Percentiles rank a stretch among this genome's conserved stretches.
Conservation (phyloP, 1,140 invertebrate species). For the Rhyacophila brunnea region DNA sequence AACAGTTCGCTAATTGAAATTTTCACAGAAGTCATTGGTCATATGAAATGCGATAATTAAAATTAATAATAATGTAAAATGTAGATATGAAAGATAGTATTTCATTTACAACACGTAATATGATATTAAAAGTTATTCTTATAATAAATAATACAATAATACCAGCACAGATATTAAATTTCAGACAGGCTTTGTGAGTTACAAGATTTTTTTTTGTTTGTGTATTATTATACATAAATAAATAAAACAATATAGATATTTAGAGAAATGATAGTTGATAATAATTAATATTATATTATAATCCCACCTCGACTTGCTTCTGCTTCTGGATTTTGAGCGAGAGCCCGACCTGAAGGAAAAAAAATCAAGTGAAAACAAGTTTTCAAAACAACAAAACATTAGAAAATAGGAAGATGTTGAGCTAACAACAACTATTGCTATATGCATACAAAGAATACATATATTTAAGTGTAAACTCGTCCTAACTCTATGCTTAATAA, state of each 20-base stretch:
- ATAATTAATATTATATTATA: slow-evolving; percentile 9
- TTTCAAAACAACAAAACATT: not conserved
- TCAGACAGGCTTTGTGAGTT: too few relatives aligned
- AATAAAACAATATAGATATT: not conserved
- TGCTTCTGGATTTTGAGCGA: slow-evolving; percentile 41
- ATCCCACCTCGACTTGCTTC: slow-evolving; percentile 43
- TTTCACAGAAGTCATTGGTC: not conserved
- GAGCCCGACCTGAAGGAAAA: slow-evolving; percentile 37
- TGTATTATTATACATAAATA: too few relatives aligned
- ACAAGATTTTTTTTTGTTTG: too few relatives aligned
- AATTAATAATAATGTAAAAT: not conserved
- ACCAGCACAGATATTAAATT: too few relatives aligned
- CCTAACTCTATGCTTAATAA: not conserved
- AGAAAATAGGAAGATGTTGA: not conserved
- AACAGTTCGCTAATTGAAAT: not conserved
- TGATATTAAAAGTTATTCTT: too few relatives aligned
- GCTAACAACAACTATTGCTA: not conserved
- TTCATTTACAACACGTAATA: not conserved
- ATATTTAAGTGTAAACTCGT: not conserved
- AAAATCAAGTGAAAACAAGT: not conserved
- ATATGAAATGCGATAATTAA: not conserved
- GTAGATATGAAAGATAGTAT: not conserved
- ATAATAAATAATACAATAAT: too few relatives aligned
- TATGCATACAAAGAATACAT: not conserved
- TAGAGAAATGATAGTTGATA: not conserved